Evolutionary conservation across 2,888 invertebrate genomes (phyloP).

Genomic region (Agapostemon virescens): DNA sequence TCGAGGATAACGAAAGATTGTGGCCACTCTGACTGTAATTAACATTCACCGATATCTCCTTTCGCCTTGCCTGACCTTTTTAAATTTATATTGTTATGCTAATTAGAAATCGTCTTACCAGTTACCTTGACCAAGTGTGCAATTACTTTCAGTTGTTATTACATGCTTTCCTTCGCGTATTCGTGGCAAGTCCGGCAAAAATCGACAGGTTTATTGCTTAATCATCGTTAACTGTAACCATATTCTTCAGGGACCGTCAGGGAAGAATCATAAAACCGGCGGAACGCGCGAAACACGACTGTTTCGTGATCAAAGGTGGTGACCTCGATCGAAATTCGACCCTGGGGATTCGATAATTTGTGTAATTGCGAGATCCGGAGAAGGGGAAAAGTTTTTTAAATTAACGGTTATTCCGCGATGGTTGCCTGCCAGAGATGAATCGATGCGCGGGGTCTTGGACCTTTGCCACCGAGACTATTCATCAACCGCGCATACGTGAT

Average conservation of each 20-base stretch:
- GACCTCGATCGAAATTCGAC: constrained; percentile 47
- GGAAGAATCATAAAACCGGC: not conserved
- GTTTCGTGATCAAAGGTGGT: constrained; percentile 37
- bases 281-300: constrained; percentile 18
- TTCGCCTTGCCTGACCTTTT: not conserved
- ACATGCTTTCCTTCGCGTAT: not conserved
- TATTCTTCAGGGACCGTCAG: not conserved
- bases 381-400: constrained; percentile 58
- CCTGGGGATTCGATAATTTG: constrained; percentile 59
- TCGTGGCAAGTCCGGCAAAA: not conserved
- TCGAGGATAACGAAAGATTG: not conserved
- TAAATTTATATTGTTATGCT: constrained; percentile 2
- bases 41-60: not conserved
- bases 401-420: constrained; percentile 64
- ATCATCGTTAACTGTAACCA: not conserved
- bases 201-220: not conserved
- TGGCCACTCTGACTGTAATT: not conserved
- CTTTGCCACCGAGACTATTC: constrained; percentile 70
- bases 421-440: constrained; percentile 67
- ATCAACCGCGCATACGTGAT: constrained; percentile 69
- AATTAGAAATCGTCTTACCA: not conserved
- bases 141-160: constrained; percentile 1
- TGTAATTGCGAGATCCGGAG: constrained; percentile 58
- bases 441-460: constrained; percentile 69
- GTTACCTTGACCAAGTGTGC: not conserved